Evolutionary conservation across 2,797 vertebrate genomes (phyloP), one percentile per base, ranked within the genome.

Genomic region (Harpagifer antarcticus): DNA sequence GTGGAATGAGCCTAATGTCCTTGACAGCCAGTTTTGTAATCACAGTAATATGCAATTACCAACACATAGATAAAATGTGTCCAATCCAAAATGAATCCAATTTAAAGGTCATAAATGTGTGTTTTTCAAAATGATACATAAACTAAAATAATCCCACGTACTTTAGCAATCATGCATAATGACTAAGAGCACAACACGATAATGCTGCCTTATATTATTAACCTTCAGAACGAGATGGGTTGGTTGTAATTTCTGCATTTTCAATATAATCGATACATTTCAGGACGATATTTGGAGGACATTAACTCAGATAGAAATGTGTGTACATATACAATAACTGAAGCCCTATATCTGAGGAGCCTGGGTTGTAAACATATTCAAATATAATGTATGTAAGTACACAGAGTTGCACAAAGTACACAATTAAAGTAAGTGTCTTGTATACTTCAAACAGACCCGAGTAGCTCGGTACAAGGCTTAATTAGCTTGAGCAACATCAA

Each of bases 401-500:
- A 84, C 75, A 59, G 72, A 79, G 62, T 33, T 80, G 75, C 74
- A 80, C 72, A 72, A 81, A 72, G 56, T 58, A 60, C 17, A 60
- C 59, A 76, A 81, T 86, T 86, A 86, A 82, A 91, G 70, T 33
- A 57, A 76, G 76, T 45, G 60, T 83, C 78, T 65, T 43, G 73
- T 70, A 63, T 16, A 86, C 87, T 90, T 91, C 85, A 92, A 90
- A 92, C 76, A 83, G 84, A 90, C 82, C 81, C 85, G 89, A 71
- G 82, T 57, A 78, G 76, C 81, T 85, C 20, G 67, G 60, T 82
- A 70, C 60, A 33, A 71, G 85, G 67, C 74, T 86, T 91, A 92
- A 93, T 93, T 92, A 90, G 91, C 86, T 62, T 4, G 14, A 87
- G 74, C 75, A 87, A 90, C 89, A 90, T 93, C 88, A 92, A 94